phyloP scores from a whole-genome alignment of 2,888 invertebrate species.

The Rotaria socialis region DNA sequence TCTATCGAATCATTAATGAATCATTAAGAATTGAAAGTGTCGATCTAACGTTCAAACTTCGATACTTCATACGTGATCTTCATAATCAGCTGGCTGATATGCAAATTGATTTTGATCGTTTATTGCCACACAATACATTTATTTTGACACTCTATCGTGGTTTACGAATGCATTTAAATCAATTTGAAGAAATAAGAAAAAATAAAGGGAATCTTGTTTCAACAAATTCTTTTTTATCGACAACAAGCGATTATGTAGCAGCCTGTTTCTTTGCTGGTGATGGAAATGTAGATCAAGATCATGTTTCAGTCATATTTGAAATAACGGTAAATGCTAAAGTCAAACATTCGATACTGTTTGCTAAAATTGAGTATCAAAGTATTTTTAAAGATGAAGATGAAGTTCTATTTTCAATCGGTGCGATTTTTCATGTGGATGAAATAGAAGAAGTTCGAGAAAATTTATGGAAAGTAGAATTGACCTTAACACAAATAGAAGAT shows the following conservation, averaged over 20 bases:
- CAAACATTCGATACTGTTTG: neutral
- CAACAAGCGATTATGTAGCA: neutral
- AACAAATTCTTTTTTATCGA: neutral
- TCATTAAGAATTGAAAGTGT: neutral
- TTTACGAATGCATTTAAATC: neutral
- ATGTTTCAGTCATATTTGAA: neutral
- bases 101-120: neutral
- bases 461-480: neutral
- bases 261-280: neutral
- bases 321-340: neutral
- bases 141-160: neutral
- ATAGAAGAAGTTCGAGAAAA: neutral
- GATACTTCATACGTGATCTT: neutral
- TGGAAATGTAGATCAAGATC: neutral
- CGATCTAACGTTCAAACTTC: neutral
- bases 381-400: constrained; percentile 32
- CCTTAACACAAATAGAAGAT: neutral
- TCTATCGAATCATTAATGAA: neutral
- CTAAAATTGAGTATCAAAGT: constrained; percentile 18
- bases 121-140: neutral
- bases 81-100: neutral
- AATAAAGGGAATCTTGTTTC: neutral
- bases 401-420: neutral
- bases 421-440: neutral
- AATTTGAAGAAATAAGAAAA: neutral